Evolutionary conservation across 2,888 invertebrate species (phyloP), one percentile per base, ranked within the genome.

Genomic region (Protodeltote pygarga): DNA sequence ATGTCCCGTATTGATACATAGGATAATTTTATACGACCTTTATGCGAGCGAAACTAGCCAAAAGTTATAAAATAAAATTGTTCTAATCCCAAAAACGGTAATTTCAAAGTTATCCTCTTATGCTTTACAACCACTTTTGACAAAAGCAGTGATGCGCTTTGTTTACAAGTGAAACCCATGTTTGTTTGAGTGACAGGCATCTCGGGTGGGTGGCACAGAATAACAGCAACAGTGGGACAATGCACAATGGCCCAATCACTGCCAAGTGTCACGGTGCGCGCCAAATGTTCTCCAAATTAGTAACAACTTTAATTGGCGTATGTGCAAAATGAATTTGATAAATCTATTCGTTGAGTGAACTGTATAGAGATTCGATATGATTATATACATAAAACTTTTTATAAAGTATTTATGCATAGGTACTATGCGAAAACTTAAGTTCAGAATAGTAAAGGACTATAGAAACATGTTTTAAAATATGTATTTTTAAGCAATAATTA

Each of bases 81-180:
- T 15, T 0, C 0, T 2, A 5, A 34, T 17, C 16, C 1, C 19
- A 33, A 28, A 40, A 39, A 20, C 3, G 3, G 6, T 9, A 44
- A 25, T 57, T 48, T 2, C 8, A 5, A 2, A 55, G 57, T 65
- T 72, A 60, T 25, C 3, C 42, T 8, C 21, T 23, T 52, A 32
- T 24, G 3, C 23, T 34, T 8, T 14, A 3, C n/a, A 38, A 24
- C 15, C n/a, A 0, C 0, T 6, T 27, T 39, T 65, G 65, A 81
- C 82, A 84, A 85, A 77, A 75, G 78, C 73, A 64, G 55, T 65
- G 74, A 75, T 70, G 65, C 67, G 67, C 57, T 79, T 87, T 87
- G 87, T 87, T 85, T 86, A 83, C 83, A 79, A 76, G 81, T 72
- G 71, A 79, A 83, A 83, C 86, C 87, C 86, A 80, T 83, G 83